Percentiles rank a stretch among this genome's conserved stretches.
Conservation (phyloP, 2,113 vertebrate genomes). For the Gavialis gangeticus region DNA sequence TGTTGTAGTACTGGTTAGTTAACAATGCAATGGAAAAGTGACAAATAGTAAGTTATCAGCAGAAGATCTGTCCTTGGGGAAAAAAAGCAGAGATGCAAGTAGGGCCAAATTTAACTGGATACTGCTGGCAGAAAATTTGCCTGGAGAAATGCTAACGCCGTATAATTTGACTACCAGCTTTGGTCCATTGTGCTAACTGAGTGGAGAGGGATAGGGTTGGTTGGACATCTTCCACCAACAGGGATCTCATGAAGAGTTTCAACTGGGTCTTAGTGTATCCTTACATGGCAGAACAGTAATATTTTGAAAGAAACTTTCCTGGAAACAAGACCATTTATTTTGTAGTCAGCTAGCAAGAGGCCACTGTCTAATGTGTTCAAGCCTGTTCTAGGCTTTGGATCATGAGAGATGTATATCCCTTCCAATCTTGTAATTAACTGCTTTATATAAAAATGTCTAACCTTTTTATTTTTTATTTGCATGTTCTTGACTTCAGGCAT, state of each 20-base stretch:
- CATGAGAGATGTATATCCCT: slow-evolving; percentile 25
- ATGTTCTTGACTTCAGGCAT: neutral
- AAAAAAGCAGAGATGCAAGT: neutral
- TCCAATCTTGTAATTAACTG: neutral
- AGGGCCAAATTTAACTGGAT: neutral
- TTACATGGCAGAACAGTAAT: neutral
- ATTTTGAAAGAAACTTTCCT: neutral
- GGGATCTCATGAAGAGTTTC: neutral
- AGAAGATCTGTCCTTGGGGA: neutral
- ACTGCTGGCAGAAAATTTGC: neutral
- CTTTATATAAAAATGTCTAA: slow-evolving; percentile 29
- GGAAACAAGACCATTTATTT: neutral
- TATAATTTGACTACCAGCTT: neutral
- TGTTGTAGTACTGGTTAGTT: neutral
- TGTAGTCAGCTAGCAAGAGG: neutral
- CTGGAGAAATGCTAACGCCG: neutral
- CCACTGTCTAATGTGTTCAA: neutral
- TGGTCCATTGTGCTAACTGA: neutral
- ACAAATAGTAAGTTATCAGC: accelerated
- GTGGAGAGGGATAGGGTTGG: neutral
- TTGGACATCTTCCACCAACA: neutral
- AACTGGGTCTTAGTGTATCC: neutral
- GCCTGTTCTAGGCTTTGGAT: slow-evolving; percentile 31
- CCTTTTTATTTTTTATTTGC: neutral
- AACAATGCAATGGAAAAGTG: neutral